Conservation (phyloP, 2,888 invertebrate genomes). For the Piscicola geometra region DNA sequence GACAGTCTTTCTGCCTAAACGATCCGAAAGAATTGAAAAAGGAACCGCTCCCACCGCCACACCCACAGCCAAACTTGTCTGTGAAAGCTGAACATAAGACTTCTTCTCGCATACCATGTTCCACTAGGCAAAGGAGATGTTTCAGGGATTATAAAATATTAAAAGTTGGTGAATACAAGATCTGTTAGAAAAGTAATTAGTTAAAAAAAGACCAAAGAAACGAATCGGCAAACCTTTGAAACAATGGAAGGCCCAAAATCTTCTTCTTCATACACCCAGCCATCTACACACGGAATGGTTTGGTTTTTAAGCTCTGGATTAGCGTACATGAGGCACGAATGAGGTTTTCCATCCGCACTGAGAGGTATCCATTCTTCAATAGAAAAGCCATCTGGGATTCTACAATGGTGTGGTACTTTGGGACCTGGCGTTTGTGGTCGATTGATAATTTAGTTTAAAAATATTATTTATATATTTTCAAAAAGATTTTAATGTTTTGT, state of each 20-base stretch:
- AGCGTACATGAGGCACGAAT: constrained; percentile 37
- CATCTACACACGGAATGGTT: constrained; percentile 38
- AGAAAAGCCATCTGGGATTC: constrained; percentile 33
- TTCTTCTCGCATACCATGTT: constrained; percentile 47
- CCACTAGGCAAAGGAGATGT: constrained; percentile 34
- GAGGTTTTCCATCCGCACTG: constrained; percentile 17
- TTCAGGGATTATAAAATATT: background rate
- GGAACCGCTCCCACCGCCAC: constrained; percentile 48
- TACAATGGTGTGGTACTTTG: constrained; percentile 40
- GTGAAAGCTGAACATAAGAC: constrained; percentile 47
- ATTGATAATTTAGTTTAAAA: background rate
- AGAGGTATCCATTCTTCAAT: constrained; percentile 38
- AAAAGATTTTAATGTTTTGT: background rate
- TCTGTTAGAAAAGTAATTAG: too few species aligned
- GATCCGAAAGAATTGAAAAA: constrained; percentile 47
- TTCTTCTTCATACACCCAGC: constrained; percentile 39
- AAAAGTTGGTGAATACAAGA: too few species aligned
- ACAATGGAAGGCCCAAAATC: constrained; percentile 39
- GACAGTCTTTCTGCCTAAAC: constrained; percentile 46
- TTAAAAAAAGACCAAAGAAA: too few species aligned
- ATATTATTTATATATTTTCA: background rate
- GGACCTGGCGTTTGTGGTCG: background rate
- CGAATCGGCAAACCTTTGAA: constrained; percentile 40
- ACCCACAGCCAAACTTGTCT: constrained; percentile 47
- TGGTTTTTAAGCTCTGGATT: constrained; percentile 34